Percentiles rank a stretch among this genome's conserved stretches.
Evolutionary conservation across 2,113 vertebrate species (phyloP).

Genomic region (Ornithorhynchus anatinus): DNA sequence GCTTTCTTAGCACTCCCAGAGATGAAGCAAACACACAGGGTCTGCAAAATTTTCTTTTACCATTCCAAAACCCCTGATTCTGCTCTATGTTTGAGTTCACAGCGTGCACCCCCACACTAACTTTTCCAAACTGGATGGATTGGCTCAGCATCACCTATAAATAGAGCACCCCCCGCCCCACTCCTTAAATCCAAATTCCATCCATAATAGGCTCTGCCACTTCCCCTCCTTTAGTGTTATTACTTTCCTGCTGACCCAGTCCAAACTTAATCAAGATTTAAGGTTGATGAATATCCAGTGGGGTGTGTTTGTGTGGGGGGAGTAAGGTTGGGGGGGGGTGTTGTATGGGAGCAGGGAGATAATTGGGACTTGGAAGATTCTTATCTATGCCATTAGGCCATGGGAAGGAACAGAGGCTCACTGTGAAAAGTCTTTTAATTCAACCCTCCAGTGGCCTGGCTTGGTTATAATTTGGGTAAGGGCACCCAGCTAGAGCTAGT

Average conservation of each 20-base stretch:
- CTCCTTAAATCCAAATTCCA: constrained; percentile 35
- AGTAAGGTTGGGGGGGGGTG: too few species aligned
- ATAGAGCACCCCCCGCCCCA: not conserved
- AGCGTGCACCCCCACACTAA: not conserved
- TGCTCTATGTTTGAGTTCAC: not conserved
- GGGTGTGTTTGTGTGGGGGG: not conserved
- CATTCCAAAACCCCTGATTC: too few species aligned
- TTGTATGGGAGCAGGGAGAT: constrained; percentile 36
- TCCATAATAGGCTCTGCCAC: constrained; percentile 11
- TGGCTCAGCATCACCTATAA: constrained; percentile 11
- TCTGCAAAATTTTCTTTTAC: too few species aligned
- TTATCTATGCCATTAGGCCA: constrained; percentile 42
- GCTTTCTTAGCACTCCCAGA: too few species aligned
- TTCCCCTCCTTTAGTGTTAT: constrained; percentile 26
- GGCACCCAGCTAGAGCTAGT: constrained; percentile 42
- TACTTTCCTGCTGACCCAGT: constrained; percentile 49
- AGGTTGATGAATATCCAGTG: constrained; percentile 33
- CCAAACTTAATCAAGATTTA: constrained; percentile 57
- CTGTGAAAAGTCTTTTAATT: constrained; percentile 43
- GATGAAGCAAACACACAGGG: too few species aligned
- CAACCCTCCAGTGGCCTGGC: constrained; percentile 44
- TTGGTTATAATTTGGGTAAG: constrained; percentile 67
- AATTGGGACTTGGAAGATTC: constrained; percentile 19
- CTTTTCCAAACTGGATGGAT: constrained; percentile 10
- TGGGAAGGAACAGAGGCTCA: constrained; percentile 36